Base-by-base conservation (phyloP, 2,888 invertebrate species). In the Heliconius erato region DNA sequence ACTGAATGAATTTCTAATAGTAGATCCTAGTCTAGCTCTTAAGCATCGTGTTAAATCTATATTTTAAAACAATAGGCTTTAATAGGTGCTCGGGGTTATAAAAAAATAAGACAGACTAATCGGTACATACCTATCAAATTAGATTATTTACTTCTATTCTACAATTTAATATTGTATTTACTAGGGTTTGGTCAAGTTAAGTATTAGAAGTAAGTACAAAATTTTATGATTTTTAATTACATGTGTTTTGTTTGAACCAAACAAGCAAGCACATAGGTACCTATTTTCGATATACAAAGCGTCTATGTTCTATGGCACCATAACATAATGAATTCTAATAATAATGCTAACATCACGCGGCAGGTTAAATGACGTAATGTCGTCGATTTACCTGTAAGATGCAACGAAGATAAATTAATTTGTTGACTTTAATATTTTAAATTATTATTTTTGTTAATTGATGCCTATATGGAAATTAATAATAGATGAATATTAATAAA, bases 371-470 rank as follows among this genome's bases (percentile, higher is more conserved):
- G 89, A 92, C 87, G 87, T 69, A 77, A 79, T 84, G 81, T 90
- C 90, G 91, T 91, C 90, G 89, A 89, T 89, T 88, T 91, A 89
- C 89, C 88, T 89, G 88, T 89, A 88, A 87, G 82, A 83, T 84
- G 80, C 76, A 28, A 78, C 63, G 80, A 79, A 82, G 81, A 67
- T 86, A 81, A 82, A 71, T 80, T 79, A 78, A 72, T 80, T 72
- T 79, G 79, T 63, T 26, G 74, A 68, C 28, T 32, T 65, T 65
- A 19, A 63, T 77, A 40, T 28, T 12, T 16, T 67, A 6, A 12
- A 26, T 59, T 63, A 16, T 26, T 4, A 67, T 28, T 28, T n/a
- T 67, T 44, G 11, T 35, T 59, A 32, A 59, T 76, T 59, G 14
- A 3, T 44, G 16, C 12, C 26, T 14, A 44, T n/a, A n/a, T 11